Evolutionary conservation across 2,888 invertebrate species (phyloP), one percentile per base, ranked within the genome.

Genomic region (Parascotia fuliginaria): DNA sequence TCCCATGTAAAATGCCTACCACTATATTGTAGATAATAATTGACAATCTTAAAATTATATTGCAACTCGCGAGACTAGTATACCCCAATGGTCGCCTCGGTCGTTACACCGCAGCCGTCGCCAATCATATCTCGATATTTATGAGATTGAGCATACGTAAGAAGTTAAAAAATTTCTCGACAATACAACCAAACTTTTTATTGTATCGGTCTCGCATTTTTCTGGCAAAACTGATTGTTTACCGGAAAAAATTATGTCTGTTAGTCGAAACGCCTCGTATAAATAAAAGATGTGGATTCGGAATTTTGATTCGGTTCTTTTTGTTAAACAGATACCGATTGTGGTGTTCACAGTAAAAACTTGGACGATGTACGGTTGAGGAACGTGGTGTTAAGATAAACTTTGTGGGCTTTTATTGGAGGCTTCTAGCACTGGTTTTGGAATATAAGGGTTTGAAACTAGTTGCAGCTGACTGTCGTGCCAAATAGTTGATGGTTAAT

Each of bases 181-280:
- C 82, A 79, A 80, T 79, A 81, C 78, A 64, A 61, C 69, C 65
- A 70, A 76, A 76, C 81, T 91, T 91, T 91, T 91, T 91, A 89
- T 79, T 80, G 79, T 83, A 85, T 81, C 74, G 85, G 86, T 83
- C 81, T 81, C 85, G 88, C 87, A 91, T 89, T 92, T 92, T 92
- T 91, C 89, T 84, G 86, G 75, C 88, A 91, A 91, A 92, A 91
- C 84, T 89, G 90, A 90, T 91, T 92, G 91, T 92, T 91, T 92
- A 87, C 82, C 85, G 91, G 91, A 91, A 91, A 92, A 92, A 92
- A 92, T 91, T 88, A 90, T 89, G 87, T 79, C 90, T 89, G 91
- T 91, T 90, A 90, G 87, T 78, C 83, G 86, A 82, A 85, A 80
- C 83, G 83, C 77, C 68, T 75, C 66, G 75, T 68, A 91, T 92